These are phyloP conservation scores for Camponotus vicinus DNA, from an alignment of 1,140 invertebrate genomes.

Conservation along the genomic window DNA sequence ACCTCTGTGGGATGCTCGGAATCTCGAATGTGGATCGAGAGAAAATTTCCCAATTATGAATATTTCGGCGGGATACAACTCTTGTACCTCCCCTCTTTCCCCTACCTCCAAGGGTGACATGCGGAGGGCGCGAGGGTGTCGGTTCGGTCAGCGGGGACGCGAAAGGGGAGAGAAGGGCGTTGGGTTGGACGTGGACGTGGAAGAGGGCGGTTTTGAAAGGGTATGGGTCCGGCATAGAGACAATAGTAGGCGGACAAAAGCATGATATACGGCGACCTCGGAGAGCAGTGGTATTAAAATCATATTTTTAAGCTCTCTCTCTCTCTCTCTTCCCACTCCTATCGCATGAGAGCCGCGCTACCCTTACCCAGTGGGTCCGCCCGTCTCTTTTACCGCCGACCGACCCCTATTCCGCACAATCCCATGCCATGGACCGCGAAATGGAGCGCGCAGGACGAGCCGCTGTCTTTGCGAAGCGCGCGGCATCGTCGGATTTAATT, in stretches of 20 bases:
- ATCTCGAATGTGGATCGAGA: neutral
- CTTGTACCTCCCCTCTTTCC: neutral
- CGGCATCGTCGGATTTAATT: slow-evolving; percentile 77
- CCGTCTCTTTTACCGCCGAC: slow-evolving; percentile 44
- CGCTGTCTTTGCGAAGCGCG: slow-evolving; percentile 51
- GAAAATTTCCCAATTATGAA: slow-evolving; percentile 74
- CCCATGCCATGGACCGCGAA: slow-evolving; percentile 61
- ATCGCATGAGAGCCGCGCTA: too few relatives aligned
- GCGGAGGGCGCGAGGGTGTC: slow-evolving; percentile 26
- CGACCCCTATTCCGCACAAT: slow-evolving; percentile 52
- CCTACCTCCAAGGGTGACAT: neutral
- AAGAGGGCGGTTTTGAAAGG: slow-evolving; percentile 70
- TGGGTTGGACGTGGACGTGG: slow-evolving; percentile 48
- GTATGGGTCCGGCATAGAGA: slow-evolving; percentile 78
- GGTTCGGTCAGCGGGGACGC: slow-evolving; percentile 21
- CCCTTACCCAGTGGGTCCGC: neutral
- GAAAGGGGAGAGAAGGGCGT: slow-evolving; percentile 32
- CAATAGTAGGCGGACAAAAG: slow-evolving; percentile 85
- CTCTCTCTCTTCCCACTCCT: too few relatives aligned
- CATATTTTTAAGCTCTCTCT: slow-evolving; percentile 83
- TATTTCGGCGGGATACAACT: slow-evolving; percentile 51
- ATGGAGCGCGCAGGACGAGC: slow-evolving; percentile 57
- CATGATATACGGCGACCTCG: slow-evolving; percentile 82
- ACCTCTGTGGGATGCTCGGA: neutral
- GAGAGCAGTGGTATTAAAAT: slow-evolving; percentile 84